Evolutionary conservation across 35 echinoderm and acorn worm genomes (phyloP), one percentile per base, ranked within the genome.

Genomic region (Amphiura filiformis): DNA sequence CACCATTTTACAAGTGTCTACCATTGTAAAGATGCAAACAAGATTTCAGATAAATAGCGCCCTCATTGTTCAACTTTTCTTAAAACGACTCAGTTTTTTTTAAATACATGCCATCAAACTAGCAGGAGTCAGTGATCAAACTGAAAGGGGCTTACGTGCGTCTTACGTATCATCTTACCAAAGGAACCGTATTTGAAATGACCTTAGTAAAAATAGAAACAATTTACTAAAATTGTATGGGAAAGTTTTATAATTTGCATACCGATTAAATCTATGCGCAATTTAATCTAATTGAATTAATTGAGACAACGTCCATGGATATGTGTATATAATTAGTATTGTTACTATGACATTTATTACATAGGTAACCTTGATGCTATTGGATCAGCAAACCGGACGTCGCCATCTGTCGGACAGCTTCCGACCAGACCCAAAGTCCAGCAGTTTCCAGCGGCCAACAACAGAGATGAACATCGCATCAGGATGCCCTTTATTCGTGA

Each of bases 381-480:
- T 97, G 82, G 95, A 97, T 44, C 95, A 97, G 65, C 92, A 94
- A 31, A 93, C 76, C 31, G 86, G 86, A 20, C 44, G 89, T 18
- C 91, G 95, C 70, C 88, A 97, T 39, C 86, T 97, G 31, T n/a
- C n/a, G n/a, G n/a, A n/a, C n/a, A n/a, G n/a, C n/a, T n/a, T n/a
- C n/a, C n/a, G n/a, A n/a, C n/a, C 95, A 7, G 95, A 97, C 81
- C 95, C 95, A 17, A 76, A 92, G 0, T 93, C 91, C 38, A 94
- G 81, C 86, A 94, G 92, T 75, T 97, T 97, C 79, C 88, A 94
- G 65, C 89, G 89, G 13, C 95, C 95, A 97, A n/a, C n/a, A n/a
- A n/a, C n/a, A n/a, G n/a, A n/a, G n/a, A n/a, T n/a, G n/a, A n/a
- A n/a, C n/a, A n/a, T 97, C 85, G 95, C 95, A 18, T 97, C 95